These are phyloP conservation scores for Malurus alboscapulatus DNA, from an alignment of 2,113 vertebrate genomes.

Conservation along the genomic window DNA sequence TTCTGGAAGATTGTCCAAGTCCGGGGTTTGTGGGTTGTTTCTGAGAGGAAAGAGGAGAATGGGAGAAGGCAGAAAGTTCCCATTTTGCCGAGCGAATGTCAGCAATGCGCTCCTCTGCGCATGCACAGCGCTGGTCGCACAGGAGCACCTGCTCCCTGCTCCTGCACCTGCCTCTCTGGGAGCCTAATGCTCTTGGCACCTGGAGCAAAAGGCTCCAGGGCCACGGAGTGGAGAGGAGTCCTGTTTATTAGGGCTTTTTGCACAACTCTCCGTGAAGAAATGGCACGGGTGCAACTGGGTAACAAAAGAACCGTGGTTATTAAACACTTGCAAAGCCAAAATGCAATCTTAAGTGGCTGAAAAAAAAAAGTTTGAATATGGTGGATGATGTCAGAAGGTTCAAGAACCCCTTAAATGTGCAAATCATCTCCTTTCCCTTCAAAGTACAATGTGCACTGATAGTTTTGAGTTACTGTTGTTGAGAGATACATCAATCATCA, in stretches of 20 bases:
- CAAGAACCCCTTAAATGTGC: background rate
- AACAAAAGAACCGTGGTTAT: background rate
- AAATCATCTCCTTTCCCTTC: background rate
- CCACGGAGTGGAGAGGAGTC: background rate
- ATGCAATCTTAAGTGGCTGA: background rate
- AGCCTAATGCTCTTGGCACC: background rate
- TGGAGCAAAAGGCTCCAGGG: background rate
- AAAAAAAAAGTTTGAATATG: background rate
- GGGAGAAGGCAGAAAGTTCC: background rate
- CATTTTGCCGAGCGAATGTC: accelerated
- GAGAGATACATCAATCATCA: background rate
- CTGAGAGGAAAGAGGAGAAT: background rate
- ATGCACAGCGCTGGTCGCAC: background rate
- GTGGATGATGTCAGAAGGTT: background rate
- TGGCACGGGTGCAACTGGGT: background rate
- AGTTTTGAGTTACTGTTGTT: background rate
- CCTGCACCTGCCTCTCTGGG: background rate
- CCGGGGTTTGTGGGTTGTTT: background rate
- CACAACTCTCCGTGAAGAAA: background rate
- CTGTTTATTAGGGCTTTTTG: background rate
- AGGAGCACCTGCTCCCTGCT: background rate
- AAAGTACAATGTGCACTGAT: background rate
- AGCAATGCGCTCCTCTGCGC: background rate
- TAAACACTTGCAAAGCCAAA: background rate
- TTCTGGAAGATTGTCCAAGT: background rate